Evolutionary conservation across 2,888 invertebrate genomes (phyloP), one percentile per base, ranked within the genome.

Genomic region (Hedya salicella): DNA sequence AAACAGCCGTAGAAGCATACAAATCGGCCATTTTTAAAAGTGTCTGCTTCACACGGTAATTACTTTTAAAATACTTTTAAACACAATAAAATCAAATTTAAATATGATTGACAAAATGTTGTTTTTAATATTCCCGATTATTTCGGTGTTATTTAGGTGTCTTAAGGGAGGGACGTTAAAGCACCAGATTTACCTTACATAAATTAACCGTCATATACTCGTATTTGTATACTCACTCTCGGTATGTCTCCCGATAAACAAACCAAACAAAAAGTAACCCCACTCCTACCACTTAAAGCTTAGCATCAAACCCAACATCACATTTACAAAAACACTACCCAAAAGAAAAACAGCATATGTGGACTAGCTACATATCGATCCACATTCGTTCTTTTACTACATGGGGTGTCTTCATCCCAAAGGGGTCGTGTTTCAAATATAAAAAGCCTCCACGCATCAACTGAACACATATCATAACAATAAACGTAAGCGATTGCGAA

Each of bases 401-500:
- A n/a, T 13, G 39, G 21, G n/a, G n/a, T 40, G 39, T 25, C 25
- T 53, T 54, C 42, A 48, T 62, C 62, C 46, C 54, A 48, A 48
- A 48, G 48, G 54, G 54, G 48, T 48, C 36, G 40, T 46, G 54
- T 40, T 46, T 39, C 54, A 63, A 61, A 54, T 52, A 50, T 50
- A 60, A 56, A 63, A 48, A 40, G 54, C 39, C 54, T 19, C 42
- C 42, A 42, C 13, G 32, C 42, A 44, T 62, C 62, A 39, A 62
- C 25, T 25, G 40, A 19, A 56, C 30, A 63, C 54, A 36, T 40
- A 49, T 56, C 48, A 54, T 56, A 48, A 56, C 25, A 54, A 54
- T 63, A 63, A 63, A 56, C 14, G 49, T 63, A 63, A 49, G 54
- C 39, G 14, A 49, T 49, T 40, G 56, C 49, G 40, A 40, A 56